phyloP scores from a whole-genome alignment of 2,113 vertebrate genomes.

The Garra rufa region DNA sequence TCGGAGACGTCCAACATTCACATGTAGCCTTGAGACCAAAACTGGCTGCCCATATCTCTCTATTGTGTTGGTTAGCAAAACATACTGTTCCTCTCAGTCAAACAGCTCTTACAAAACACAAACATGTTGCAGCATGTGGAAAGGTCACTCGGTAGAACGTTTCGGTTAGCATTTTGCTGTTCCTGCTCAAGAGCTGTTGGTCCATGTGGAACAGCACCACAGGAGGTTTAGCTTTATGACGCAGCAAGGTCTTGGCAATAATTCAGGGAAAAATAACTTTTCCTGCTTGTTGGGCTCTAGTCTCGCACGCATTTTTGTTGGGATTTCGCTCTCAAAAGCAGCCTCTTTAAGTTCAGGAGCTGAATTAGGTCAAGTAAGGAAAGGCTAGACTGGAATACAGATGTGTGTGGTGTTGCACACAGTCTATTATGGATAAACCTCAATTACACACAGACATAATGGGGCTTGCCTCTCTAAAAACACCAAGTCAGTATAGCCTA shows the following conservation, averaged over 20 bases:
- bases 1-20: conserved; percentile 4
- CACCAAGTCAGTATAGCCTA: neutral
- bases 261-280: neutral
- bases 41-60: conserved; percentile 1
- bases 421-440: neutral
- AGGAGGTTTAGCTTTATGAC: neutral
- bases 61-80: conserved; percentile 15
- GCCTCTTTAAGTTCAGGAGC: conserved; percentile 1
- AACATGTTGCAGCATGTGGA: conserved; percentile 28
- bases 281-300: neutral
- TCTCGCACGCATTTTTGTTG: neutral
- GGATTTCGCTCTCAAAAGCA: neutral
- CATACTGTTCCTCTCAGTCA: conserved; percentile 8
- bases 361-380: conserved; percentile 23
- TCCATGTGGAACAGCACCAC: neutral
- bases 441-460: neutral
- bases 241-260: neutral
- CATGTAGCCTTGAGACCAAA: conserved; percentile 7
- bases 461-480: neutral
- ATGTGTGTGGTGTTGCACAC: neutral
- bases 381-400: conserved; percentile 26
- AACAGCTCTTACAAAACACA: conserved; percentile 24
- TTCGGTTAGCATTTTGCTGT: conserved; percentile 8
- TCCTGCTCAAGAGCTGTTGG: neutral
- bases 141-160: neutral